A percentile compares a stretch with the other conserved stretches of the same genome.
Evolutionary conservation across 2,797 vertebrate species (phyloP).

Genomic region (Hippopotamyrus pictus): DNA sequence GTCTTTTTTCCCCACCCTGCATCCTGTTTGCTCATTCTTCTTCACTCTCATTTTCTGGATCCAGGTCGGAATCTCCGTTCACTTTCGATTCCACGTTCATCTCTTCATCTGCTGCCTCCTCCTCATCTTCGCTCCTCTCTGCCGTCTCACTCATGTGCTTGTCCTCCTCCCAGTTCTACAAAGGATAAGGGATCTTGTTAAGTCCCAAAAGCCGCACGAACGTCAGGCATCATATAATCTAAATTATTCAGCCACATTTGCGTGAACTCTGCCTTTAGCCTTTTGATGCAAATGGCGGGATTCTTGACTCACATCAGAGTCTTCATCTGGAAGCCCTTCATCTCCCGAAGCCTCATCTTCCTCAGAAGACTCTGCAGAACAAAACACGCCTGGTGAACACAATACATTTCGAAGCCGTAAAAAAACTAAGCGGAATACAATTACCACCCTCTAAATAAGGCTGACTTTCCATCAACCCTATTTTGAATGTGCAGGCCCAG

Average conservation of each 20-base stretch:
- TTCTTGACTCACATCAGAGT: conserved; percentile 81
- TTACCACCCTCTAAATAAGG: conserved; percentile 9
- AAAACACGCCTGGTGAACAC: not conserved
- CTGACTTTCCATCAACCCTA: not conserved
- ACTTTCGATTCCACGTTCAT: conserved; percentile 76
- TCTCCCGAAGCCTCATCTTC: conserved; percentile 80
- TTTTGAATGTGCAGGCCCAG: conserved; percentile 14
- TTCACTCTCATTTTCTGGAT: conserved; percentile 89
- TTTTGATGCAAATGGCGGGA: not conserved
- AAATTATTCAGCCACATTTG: not conserved
- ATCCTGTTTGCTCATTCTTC: conserved; percentile 70
- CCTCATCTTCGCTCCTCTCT: conserved; percentile 37
- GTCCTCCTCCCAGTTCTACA: conserved; percentile 82
- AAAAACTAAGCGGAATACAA: not conserved
- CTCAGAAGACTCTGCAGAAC: conserved; percentile 79
- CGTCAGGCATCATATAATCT: not conserved
- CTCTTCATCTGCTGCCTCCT: conserved; percentile 43
- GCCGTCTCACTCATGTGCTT: conserved; percentile 25
- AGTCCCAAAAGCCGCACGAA: not conserved
- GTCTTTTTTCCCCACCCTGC: conserved; percentile 36
- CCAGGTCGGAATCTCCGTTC: conserved; percentile 90
- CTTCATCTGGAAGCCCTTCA: conserved; percentile 74
- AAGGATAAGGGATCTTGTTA: conserved; percentile 1
- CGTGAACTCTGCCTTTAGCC: not conserved
- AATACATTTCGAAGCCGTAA: not conserved